These are phyloP conservation scores for Neomonachus schauinslandi DNA, from an alignment of 2,113 vertebrate species.

Conservation along the genomic window DNA sequence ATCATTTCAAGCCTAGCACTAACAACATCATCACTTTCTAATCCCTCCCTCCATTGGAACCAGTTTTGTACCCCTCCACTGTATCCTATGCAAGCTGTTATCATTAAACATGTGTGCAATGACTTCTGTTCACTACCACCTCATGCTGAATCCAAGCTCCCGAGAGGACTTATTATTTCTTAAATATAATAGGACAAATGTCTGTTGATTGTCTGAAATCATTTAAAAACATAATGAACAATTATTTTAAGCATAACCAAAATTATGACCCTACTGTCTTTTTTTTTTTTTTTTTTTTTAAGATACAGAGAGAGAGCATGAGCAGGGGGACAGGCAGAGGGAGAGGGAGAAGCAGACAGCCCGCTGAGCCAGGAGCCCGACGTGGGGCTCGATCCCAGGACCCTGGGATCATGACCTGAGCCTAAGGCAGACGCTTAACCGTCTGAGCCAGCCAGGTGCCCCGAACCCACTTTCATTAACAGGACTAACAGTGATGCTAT, in stretches of 20 bases:
- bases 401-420: no score
- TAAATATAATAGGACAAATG: neutral
- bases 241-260: slow-evolving; percentile 23
- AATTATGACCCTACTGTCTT: neutral
- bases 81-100: neutral
- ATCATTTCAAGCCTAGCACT: neutral
- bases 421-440: no score
- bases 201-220: neutral
- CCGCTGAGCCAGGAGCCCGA: no score
- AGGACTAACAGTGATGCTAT: neutral
- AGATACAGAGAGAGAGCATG: no score
- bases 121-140: neutral
- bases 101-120: neutral
- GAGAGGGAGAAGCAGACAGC: no score
- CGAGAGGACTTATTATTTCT: neutral
- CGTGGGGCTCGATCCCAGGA: no score
- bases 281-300: no score
- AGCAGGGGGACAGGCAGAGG: no score
- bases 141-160: neutral
- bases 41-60: neutral
- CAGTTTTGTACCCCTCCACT: neutral
- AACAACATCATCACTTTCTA: neutral
- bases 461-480: neutral
- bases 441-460: no score
- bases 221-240: neutral